Evolutionary conservation across 2,113 vertebrate genomes (phyloP), one percentile per base, ranked within the genome.

Genomic region (Sylvia atricapilla): DNA sequence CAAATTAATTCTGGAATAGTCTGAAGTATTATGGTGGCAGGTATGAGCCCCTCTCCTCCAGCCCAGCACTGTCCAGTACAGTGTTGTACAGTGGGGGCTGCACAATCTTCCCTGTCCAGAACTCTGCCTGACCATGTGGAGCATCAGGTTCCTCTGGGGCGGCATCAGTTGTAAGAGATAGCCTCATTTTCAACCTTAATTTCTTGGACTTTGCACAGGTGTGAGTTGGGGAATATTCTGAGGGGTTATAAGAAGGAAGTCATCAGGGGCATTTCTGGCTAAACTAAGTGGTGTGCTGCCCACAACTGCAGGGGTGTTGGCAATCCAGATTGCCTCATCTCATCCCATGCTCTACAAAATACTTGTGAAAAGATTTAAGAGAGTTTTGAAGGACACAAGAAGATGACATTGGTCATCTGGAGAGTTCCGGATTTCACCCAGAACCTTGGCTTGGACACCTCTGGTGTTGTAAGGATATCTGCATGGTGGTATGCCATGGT

Each of bases 231-330:
- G 25, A 84, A 50, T 41, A 19, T 49, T 81, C 49, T 63, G 24
- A 84, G 31, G 4, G 3, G 2, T 43, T 64, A 13, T n/a, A 27
- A 5, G 1, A 7, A 35, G 4, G 25, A 84, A 46, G 7, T n/a
- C 0, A 68, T 50, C 17, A 55, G 39, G 30, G 7, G 15, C 1
- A 6, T 77, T 90, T 85, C 50, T 85, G 64, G 37, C 20, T 47
- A n/a, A 92, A 60, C 17, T 60, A 66, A 43, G 27, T 0, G 0
- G 4, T 0, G 1, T 62, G 11, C 7, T 86, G 6, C 31, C 37
- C 66, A 39, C 20, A 75, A 0, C 31, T 63, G 28, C 37, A 35
- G 22, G 3, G 4, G 2, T 82, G 28, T 31, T 74, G 50, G 35
- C 24, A 62, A 75, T 59, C 24, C 62, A 66, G 10, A 25, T 7